Conservation (phyloP, 1,140 invertebrate genomes). For the Drosophila quadrilineata region DNA sequence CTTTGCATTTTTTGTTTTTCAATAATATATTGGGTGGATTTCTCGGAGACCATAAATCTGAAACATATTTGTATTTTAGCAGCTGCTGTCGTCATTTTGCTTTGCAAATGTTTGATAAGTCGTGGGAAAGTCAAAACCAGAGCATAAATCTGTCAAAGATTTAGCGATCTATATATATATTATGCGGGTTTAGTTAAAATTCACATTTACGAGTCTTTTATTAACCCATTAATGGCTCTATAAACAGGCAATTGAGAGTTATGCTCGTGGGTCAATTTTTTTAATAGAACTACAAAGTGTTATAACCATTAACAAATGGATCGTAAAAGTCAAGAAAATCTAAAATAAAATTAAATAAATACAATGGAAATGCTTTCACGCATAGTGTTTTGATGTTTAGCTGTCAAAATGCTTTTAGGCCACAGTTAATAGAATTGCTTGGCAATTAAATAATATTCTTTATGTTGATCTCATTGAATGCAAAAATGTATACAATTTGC, state of each 20-base stretch:
- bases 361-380: constrained; percentile 8
- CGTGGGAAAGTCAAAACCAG: constrained; percentile 12
- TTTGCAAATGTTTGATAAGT: constrained; percentile 5
- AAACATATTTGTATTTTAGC: constrained; percentile 15
- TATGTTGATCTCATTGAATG: constrained; percentile 2
- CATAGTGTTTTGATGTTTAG: constrained; percentile 46
- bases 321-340: constrained; percentile 38
- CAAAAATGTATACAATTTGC: constrained; percentile 4
- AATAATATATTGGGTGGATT: constrained; percentile 9
- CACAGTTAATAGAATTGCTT: neutral
- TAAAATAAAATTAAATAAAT: neutral
- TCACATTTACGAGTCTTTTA: constrained; percentile 49
- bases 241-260: constrained; percentile 37
- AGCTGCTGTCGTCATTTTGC: constrained; percentile 60
- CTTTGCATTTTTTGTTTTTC: neutral
- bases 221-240: constrained; percentile 48
- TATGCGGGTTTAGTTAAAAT: neutral
- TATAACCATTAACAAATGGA: constrained; percentile 28
- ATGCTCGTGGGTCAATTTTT: constrained; percentile 39
- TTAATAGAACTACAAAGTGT: constrained; percentile 34
- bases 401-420: constrained; percentile 74
- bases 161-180: constrained; percentile 34
- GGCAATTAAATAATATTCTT: constrained; percentile 14
- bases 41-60: constrained; percentile 40
- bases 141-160: constrained; percentile 56